A percentile compares a stretch with the other conserved stretches of the same genome.
phyloP scores from a whole-genome alignment of 2,888 invertebrate genomes.

The Ophioninae sp. region DNA sequence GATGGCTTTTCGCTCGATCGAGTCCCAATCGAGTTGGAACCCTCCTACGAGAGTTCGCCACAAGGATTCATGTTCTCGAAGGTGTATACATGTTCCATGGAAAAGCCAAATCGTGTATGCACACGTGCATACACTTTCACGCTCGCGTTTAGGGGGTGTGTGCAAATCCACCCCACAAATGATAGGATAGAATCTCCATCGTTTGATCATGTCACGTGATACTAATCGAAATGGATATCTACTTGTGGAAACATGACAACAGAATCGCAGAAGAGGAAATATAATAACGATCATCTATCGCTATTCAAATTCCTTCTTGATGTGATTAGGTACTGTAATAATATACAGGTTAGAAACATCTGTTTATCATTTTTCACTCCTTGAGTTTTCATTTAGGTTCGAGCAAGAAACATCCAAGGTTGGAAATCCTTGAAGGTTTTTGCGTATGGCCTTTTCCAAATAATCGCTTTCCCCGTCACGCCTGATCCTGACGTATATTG shows the following conservation, averaged over 20 bases:
- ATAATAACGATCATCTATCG: conserved; percentile 26
- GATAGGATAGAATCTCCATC: neutral
- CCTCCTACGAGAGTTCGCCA: conserved; percentile 43
- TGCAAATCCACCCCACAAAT: neutral
- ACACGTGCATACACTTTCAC: neutral
- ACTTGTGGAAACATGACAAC: conserved; percentile 42
- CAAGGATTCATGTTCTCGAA: conserved; percentile 41
- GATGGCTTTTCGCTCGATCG: conserved; percentile 74
- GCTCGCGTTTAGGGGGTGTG: neutral
- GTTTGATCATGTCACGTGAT: conserved; percentile 15
- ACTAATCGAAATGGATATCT: conserved; percentile 50
- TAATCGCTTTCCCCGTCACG: too few relatives aligned
- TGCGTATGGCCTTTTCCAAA: too few relatives aligned
- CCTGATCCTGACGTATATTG: too few relatives aligned
- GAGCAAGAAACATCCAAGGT: too few relatives aligned
- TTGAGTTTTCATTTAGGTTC: too few relatives aligned
- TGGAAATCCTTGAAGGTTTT: too few relatives aligned
- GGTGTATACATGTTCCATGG: neutral
- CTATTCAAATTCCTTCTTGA: neutral
- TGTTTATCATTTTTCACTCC: too few relatives aligned
- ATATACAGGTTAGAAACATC: neutral
- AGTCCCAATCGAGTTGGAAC: conserved; percentile 70
- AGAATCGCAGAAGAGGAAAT: neutral
- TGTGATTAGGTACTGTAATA: neutral
- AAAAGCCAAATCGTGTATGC: conserved; percentile 23